Evolutionary conservation across 1,140 invertebrate species (phyloP).

Genomic region (Uloborus diversus): DNA sequence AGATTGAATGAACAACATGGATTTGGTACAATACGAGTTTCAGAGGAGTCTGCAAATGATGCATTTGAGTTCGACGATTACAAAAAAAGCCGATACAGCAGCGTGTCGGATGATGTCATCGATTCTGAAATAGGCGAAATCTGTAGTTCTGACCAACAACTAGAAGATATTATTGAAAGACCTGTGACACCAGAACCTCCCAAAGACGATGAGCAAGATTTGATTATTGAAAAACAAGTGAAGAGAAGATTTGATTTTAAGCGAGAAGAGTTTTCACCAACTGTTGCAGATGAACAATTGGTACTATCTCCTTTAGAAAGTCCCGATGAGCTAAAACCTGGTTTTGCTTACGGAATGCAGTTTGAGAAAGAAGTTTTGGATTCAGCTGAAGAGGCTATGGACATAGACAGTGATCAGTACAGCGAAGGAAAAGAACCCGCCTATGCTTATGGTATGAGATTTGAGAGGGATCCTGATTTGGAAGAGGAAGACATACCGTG

Average conservation of each 20-base stretch:
- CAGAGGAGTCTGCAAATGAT: not conserved
- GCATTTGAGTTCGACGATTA: not conserved
- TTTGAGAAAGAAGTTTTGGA: constrained; percentile 54
- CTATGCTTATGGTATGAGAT: constrained; percentile 34
- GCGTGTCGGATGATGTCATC: constrained; percentile 65
- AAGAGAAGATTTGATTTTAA: not conserved
- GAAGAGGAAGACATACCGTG: constrained; percentile 75
- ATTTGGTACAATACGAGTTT: not conserved
- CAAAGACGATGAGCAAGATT: not conserved
- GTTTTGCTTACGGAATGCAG: constrained; percentile 42
- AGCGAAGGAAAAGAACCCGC: constrained; percentile 45
- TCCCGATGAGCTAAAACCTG: constrained; percentile 23
- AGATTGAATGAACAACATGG: not conserved
- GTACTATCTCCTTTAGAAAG: constrained; percentile 4
- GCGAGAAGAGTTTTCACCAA: not conserved
- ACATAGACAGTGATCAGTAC: constrained; percentile 75
- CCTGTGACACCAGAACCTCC: constrained; percentile 68
- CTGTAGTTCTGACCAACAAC: constrained; percentile 59
- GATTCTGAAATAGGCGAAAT: constrained; percentile 67
- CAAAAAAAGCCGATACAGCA: constrained; percentile 25
- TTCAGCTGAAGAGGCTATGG: constrained; percentile 70
- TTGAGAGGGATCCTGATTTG: constrained; percentile 65
- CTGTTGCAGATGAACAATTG: not conserved
- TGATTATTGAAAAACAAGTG: not conserved
- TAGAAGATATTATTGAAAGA: constrained; percentile 67